Evolutionary conservation across 23 tunicate genomes (phyloP).

Genomic region (Diplosoma virens): DNA sequence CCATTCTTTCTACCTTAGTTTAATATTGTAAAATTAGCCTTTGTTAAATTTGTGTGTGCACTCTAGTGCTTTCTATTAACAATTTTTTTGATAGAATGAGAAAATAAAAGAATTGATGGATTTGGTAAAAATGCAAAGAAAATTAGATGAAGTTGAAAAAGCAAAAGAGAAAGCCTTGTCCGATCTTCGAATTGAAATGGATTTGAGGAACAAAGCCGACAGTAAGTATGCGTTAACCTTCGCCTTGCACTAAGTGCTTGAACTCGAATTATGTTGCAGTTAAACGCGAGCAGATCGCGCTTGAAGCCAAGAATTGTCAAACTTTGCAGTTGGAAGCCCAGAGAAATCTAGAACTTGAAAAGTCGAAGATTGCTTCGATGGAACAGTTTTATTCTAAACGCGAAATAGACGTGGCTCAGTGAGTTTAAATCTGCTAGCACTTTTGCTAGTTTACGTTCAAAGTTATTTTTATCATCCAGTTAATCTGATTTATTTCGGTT

Average conservation of each 20-base stretch:
- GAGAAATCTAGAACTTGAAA: conserved; percentile 48
- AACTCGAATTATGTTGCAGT: conserved; percentile 49
- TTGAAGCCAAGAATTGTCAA: conserved; percentile 34
- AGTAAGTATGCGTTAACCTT: conserved; percentile 22
- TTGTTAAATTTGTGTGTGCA: too few relatives aligned
- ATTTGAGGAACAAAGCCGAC: conserved; percentile 50
- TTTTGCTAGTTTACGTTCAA: too few relatives aligned
- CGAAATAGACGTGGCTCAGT: conserved; percentile 89
- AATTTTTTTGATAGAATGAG: conserved; percentile 53
- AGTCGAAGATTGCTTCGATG: conserved; percentile 66
- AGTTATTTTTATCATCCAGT: too few relatives aligned
- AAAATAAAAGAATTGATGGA: conserved; percentile 49
- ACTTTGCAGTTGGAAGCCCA: conserved; percentile 38
- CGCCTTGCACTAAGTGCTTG: neutral
- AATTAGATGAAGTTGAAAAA: conserved; percentile 35
- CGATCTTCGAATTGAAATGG: conserved; percentile 67
- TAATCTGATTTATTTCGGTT: too few relatives aligned
- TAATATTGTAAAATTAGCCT: too few relatives aligned
- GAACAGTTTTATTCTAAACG: conserved; percentile 82
- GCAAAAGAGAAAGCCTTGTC: conserved; percentile 35
- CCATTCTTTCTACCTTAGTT: neutral
- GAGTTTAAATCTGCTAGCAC: neutral
- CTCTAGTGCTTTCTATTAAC: neutral
- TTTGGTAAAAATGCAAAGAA: conserved; percentile 47
- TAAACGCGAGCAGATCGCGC: conserved; percentile 58